Conservation (phyloP, 2,888 invertebrate species). For the Apodemia duryi region DNA sequence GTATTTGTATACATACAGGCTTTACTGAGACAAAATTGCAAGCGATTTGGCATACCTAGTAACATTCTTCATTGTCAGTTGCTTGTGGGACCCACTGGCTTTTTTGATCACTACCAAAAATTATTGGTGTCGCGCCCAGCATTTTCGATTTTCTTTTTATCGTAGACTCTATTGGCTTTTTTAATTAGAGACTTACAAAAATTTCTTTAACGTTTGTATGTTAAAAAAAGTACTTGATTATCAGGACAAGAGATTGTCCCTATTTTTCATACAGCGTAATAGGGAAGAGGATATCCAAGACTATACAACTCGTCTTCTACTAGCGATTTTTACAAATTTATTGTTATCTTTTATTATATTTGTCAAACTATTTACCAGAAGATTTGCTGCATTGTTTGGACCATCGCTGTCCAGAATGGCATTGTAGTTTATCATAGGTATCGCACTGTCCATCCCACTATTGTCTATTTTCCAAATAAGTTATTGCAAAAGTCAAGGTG, state of each 20-base stretch:
- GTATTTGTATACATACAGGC: no score
- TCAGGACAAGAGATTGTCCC: constrained; percentile 17
- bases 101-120: constrained; percentile 14
- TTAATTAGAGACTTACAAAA: constrained; percentile 17
- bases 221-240: constrained; percentile 1
- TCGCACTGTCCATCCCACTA: not conserved
- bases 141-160: not conserved
- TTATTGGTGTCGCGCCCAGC: constrained; percentile 3
- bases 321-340: not conserved
- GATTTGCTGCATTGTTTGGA: not conserved
- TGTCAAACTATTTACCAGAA: not conserved
- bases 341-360: constrained; percentile 25
- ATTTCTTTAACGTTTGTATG: constrained; percentile 17
- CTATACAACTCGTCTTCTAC: not conserved
- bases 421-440: not conserved
- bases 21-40: no score
- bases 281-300: constrained; percentile 20
- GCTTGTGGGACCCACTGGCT: not conserved
- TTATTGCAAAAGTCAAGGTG: not conserved
- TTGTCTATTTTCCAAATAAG: not conserved
- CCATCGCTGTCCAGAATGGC: not conserved
- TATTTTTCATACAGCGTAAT: constrained; percentile 17
- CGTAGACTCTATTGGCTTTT: constrained; percentile 16
- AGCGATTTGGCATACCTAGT: no score
- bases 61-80: not conserved